Base-by-base conservation (phyloP, 2,797 vertebrate species). In the Zenarchopterus dispar region DNA sequence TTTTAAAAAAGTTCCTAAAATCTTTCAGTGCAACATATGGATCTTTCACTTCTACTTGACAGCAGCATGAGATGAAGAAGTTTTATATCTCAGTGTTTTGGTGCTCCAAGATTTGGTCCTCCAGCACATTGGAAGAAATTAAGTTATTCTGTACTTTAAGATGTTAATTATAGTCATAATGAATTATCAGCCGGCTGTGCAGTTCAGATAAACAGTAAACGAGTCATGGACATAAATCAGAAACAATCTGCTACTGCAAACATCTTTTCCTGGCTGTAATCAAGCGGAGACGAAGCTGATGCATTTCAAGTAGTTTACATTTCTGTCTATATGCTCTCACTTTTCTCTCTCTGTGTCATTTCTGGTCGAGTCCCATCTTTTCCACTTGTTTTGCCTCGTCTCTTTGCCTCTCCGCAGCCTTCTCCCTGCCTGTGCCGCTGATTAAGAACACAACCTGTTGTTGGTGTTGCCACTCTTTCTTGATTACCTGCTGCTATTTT, bases 371-470 rank as follows among this genome's bases (percentile, higher is more conserved):
- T 48, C 46, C 46, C 67, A 56, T 72, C 49, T 53, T 51, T 65
- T 52, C 50, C 76, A 49, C 73, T 49, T 72, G 61, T 75, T 80
- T 80, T 67, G 44, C 63, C 61, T 67, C 58, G 2, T 70, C 64
- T n/a, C 33, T 5, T 17, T 15, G 1, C 59, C 62, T 51, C 56
- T 33, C 52, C 50, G 39, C 11, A 24, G 18, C 61, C 67, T 64
- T 67, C 65, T 26, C 67, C 36, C 53, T 50, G 71, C 55, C 80
- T 48, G 51, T 63, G 68, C 67, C 19, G 71, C 86, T 91, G 88
- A 91, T 92, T 91, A 86, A 87, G 80, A 87, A 86, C 82, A 86
- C 87, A 85, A 87, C 81, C 82, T 86, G 88, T 90, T 92, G 86
- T 91, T 89, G 86, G 89, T 90, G 81, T 86, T 73, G 49, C 78